A percentile compares a stretch with the other conserved stretches of the same genome.
Conservation (phyloP, 92 coral and sea anemone genomes). For the Parazoanthus swiftii region DNA sequence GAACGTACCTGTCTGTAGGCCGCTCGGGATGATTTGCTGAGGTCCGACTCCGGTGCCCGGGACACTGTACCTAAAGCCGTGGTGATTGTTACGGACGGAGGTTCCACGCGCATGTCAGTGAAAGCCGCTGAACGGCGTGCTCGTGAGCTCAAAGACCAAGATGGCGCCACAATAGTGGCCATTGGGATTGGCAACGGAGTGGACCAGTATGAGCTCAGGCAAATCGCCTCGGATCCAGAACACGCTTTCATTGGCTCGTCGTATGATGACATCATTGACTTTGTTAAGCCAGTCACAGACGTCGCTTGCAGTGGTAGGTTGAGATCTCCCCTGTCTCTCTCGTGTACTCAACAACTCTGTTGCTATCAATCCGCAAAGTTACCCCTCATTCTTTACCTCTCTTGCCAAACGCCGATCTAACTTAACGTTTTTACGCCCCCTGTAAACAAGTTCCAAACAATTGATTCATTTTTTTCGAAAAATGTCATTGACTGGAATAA, state of each 20-base stretch:
- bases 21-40: constrained; percentile 66
- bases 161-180: constrained; percentile 90
- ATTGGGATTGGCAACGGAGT: constrained; percentile 87
- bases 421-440: too few relatives aligned
- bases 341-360: too few relatives aligned
- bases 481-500: too few relatives aligned
- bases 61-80: constrained; percentile 74
- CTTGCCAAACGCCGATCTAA: too few relatives aligned
- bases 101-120: constrained; percentile 65
- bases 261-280: constrained; percentile 87
- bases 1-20: neutral
- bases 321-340: neutral
- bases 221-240: constrained; percentile 91
- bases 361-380: too few relatives aligned
- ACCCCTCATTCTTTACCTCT: too few relatives aligned
- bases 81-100: constrained; percentile 79
- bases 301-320: constrained; percentile 74
- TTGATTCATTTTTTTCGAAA: neutral
- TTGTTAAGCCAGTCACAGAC: constrained; percentile 83
- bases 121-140: constrained; percentile 87
- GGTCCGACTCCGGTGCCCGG: constrained; percentile 67
- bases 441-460: neutral
- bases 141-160: constrained; percentile 87
- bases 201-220: constrained; percentile 83
- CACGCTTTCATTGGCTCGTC: constrained; percentile 86